Conservation (phyloP, 2,113 vertebrate genomes). For the Bubo blakistoni region DNA sequence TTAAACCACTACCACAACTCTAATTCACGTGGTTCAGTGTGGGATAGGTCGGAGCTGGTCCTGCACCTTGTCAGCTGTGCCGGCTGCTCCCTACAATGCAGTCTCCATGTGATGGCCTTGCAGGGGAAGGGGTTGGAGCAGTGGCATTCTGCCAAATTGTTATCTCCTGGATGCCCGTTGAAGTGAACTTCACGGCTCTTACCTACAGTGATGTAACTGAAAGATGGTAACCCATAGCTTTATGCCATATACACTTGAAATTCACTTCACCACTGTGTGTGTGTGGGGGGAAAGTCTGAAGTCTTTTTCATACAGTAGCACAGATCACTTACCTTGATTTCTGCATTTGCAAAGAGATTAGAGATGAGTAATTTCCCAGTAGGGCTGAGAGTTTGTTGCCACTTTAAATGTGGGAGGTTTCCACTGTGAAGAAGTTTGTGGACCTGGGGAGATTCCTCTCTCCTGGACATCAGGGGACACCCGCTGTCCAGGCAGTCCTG, state of each 20-base stretch:
- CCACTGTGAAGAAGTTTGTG: background rate
- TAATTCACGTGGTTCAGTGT: rapidly evolving
- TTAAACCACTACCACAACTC: rapidly evolving
- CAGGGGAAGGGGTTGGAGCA: background rate
- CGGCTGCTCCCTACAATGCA: rapidly evolving
- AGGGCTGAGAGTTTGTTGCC: background rate
- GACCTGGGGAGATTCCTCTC: background rate
- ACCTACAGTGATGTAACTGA: background rate
- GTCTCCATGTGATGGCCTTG: background rate
- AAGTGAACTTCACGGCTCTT: background rate
- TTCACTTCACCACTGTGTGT: background rate
- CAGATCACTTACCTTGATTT: background rate
- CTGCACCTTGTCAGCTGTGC: rapidly evolving
- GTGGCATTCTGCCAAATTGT: background rate
- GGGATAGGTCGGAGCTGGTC: background rate
- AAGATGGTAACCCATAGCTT: background rate
- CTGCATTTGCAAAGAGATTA: background rate
- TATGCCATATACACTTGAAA: background rate
- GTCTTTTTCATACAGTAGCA: background rate
- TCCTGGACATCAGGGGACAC: too few species aligned
- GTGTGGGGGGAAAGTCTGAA: background rate
- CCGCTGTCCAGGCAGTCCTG: background rate
- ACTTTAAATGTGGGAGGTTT: background rate
- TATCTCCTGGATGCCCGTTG: background rate
- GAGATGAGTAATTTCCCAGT: background rate